Conservation (phyloP, 2,113 vertebrate genomes). For the Plecotus auritus region DNA sequence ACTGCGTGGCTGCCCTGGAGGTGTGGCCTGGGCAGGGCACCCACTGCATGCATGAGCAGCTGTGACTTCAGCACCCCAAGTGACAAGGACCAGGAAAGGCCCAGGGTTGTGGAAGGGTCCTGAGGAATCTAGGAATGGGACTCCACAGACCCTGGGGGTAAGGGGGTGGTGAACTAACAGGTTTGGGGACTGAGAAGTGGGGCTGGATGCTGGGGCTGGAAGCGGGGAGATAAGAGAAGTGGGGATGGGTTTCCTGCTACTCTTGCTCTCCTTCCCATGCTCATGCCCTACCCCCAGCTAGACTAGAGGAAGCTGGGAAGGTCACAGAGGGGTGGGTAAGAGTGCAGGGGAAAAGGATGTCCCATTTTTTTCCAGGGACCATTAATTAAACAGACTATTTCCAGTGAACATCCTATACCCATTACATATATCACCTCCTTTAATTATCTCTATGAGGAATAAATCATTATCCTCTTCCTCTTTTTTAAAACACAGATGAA, state of each 20-base stretch:
- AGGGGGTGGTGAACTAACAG: no score
- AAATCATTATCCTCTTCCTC: neutral
- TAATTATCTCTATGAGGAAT: neutral
- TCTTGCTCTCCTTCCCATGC: neutral
- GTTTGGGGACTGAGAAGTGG: neutral
- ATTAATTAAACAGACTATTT: neutral
- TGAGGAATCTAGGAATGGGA: neutral
- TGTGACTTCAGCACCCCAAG: neutral
- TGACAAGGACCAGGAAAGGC: neutral
- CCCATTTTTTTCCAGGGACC: neutral
- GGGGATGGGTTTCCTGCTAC: no score
- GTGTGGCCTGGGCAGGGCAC: rapidly evolving
- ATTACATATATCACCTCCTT: neutral
- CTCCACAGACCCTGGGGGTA: no score
- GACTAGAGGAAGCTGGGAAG: neutral
- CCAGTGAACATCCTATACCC: neutral
- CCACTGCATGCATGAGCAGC: neutral
- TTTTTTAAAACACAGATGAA: neutral
- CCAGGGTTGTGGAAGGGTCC: rapidly evolving
- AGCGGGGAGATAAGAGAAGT: neutral
- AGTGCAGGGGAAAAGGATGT: neutral
- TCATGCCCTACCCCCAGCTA: neutral
- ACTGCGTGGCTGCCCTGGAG: neutral
- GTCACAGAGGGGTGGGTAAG: no score
- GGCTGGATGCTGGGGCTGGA: rapidly evolving